phyloP scores from a whole-genome alignment of 2,797 vertebrate genomes.

The Crypturellus tataupa region DNA sequence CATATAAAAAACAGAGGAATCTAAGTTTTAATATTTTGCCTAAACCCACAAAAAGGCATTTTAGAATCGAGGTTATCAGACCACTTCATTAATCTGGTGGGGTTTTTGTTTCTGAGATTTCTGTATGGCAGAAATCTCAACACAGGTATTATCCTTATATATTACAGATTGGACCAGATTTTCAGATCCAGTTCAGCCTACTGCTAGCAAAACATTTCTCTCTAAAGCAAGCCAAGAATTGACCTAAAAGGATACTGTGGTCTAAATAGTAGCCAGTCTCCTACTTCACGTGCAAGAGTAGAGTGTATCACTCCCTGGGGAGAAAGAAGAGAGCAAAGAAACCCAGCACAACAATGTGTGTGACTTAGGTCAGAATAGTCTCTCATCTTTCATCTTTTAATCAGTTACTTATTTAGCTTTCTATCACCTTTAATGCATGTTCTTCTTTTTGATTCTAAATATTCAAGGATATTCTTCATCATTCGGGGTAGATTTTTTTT shows the following conservation, averaged over 20 bases:
- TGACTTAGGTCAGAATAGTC: background rate
- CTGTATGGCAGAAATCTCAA: background rate
- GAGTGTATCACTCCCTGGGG: background rate
- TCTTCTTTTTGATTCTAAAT: background rate
- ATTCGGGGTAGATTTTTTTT: background rate
- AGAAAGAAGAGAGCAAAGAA: background rate
- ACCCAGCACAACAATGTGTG: background rate
- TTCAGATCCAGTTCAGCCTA: background rate
- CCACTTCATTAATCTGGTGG: background rate
- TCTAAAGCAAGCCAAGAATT: slow-evolving; percentile 2
- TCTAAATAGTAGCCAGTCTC: background rate
- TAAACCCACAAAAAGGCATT: background rate
- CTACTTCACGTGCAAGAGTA: background rate
- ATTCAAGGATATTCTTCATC: background rate
- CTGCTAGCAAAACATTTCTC: background rate
- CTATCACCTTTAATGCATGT: background rate
- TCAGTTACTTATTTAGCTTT: background rate
- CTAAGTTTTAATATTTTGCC: background rate
- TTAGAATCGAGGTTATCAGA: background rate
- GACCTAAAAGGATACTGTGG: background rate
- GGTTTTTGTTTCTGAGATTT: background rate
- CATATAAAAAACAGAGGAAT: background rate
- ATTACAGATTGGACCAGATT: background rate
- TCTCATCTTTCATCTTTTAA: background rate
- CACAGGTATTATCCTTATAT: background rate